Evolutionary conservation across 2,888 invertebrate genomes (phyloP).

Genomic region (Rhimphoctona megacephalus): DNA sequence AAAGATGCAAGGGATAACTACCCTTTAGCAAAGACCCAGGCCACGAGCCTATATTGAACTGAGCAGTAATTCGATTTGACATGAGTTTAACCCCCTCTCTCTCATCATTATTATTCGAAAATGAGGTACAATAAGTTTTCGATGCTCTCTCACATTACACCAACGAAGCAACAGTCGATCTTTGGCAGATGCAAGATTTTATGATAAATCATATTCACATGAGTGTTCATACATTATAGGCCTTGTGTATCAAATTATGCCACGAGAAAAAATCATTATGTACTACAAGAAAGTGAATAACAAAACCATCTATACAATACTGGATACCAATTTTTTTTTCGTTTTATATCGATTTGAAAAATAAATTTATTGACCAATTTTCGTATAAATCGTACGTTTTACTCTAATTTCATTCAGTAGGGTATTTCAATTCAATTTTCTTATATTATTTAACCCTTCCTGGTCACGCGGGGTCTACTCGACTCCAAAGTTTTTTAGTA

Average conservation of each 20-base stretch:
- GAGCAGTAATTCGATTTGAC: constrained; percentile 79
- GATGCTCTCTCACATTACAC: constrained; percentile 42
- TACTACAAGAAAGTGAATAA: background rate
- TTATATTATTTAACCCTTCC: background rate
- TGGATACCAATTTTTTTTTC: no score
- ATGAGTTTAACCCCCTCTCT: constrained; percentile 73
- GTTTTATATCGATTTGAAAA: no score
- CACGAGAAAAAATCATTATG: background rate
- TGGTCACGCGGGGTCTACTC: background rate
- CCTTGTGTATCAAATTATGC: constrained; percentile 16
- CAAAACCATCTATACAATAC: background rate
- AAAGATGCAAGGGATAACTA: background rate
- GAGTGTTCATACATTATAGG: constrained; percentile 27
- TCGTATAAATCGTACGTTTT: no score
- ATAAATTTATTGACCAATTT: no score
- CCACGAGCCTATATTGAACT: constrained; percentile 33
- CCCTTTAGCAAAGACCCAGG: background rate
- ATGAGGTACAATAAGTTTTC: constrained; percentile 62
- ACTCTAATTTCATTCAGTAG: no score
- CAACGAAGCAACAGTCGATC: constrained; percentile 64
- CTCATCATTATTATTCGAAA: constrained; percentile 64
- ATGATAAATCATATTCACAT: constrained; percentile 72
- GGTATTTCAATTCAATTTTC: background rate
- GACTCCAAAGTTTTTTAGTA: background rate
- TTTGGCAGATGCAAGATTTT: constrained; percentile 78